Conservation (phyloP, 2,113 vertebrate species). For the Scopus umbretta region DNA sequence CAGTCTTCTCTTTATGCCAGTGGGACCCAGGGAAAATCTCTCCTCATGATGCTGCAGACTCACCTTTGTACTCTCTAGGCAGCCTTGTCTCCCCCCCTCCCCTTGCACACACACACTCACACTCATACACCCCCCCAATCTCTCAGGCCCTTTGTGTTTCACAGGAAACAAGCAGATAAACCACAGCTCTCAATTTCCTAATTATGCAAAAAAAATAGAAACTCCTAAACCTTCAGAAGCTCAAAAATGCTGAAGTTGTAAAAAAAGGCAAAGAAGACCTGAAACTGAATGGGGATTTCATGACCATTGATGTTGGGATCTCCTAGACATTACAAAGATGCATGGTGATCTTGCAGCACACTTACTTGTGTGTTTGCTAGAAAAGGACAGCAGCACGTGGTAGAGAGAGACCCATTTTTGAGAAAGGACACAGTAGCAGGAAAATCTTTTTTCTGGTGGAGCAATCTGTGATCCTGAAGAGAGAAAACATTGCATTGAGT, state of each 20-base stretch:
- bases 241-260: background rate
- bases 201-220: background rate
- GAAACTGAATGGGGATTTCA: background rate
- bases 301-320: background rate
- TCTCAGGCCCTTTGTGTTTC: background rate
- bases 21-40: background rate
- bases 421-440: background rate
- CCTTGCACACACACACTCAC: background rate
- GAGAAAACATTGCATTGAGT: background rate
- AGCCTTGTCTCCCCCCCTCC: background rate
- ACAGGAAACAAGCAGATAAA: constrained; percentile 18
- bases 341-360: background rate
- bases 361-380: background rate
- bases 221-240: constrained; percentile 1
- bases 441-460: background rate
- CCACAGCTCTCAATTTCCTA: constrained; percentile 17
- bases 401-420: background rate
- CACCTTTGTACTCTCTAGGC: background rate
- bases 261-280: background rate
- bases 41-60: background rate
- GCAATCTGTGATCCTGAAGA: background rate
- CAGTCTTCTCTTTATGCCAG: background rate
- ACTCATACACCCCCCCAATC: background rate
- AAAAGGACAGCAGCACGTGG: background rate
- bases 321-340: background rate